phyloP scores from a whole-genome alignment of 2,113 vertebrate genomes.

The Macrotis lagotis region DNA sequence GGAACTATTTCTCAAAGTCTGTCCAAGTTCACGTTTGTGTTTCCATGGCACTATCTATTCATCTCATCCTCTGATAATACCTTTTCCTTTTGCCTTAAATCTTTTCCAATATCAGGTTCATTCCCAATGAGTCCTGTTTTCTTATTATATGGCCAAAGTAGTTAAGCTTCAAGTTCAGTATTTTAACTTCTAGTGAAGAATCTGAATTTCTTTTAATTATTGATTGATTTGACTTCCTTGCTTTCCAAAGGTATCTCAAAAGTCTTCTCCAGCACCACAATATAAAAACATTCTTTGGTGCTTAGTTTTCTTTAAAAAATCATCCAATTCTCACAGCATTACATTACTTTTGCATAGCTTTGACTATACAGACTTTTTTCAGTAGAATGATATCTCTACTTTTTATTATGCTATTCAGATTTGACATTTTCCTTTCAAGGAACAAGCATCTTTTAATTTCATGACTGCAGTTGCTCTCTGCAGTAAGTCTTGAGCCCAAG shows the following conservation, averaged over 20 bases:
- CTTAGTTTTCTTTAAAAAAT: background rate
- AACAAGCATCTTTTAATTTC: background rate
- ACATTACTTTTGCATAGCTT: background rate
- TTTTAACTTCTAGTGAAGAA: background rate
- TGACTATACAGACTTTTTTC: background rate
- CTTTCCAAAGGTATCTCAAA: background rate
- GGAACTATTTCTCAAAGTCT: background rate
- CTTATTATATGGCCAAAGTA: background rate
- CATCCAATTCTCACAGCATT: background rate
- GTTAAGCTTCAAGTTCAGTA: background rate
- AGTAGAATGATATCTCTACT: background rate
- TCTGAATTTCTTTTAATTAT: background rate
- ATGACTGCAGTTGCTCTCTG: background rate
- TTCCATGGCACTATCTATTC: background rate
- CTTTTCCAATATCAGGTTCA: background rate
- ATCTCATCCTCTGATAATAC: background rate
- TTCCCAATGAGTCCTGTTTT: background rate
- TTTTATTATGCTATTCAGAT: background rate
- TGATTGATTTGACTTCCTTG: background rate
- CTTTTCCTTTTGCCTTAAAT: background rate
- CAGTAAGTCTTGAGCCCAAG: background rate
- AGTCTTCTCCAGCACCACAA: background rate
- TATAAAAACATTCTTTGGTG: background rate
- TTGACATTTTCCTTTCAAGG: background rate
- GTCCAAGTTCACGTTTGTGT: background rate